A percentile compares a stretch with the other conserved stretches of the same genome.
phyloP scores from a whole-genome alignment of 2,888 invertebrate genomes.

The Heteromurus nitidus region DNA sequence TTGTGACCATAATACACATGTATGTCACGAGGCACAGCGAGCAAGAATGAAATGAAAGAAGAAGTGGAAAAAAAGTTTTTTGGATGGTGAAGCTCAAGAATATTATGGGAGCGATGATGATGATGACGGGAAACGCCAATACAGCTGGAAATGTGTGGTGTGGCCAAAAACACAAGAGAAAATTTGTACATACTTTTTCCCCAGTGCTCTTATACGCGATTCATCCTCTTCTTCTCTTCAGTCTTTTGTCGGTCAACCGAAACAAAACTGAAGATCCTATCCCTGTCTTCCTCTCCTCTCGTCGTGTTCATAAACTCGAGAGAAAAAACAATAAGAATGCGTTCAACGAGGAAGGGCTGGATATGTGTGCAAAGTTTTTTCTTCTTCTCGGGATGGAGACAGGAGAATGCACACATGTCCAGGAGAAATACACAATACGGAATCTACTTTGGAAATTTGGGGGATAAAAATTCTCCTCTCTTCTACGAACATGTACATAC shows the following conservation, averaged over 20 bases:
- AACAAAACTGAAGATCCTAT: constrained; percentile 37
- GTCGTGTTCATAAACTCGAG: constrained; percentile 28
- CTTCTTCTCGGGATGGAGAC: constrained; percentile 3
- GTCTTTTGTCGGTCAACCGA: constrained; percentile 37
- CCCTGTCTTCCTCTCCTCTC: no score
- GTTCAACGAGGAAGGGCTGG: not conserved
- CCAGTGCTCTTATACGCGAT: no score
- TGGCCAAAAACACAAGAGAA: not conserved
- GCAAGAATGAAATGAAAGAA: not conserved
- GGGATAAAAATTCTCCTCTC: not conserved
- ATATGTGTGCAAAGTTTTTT: not conserved
- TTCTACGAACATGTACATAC: no score
- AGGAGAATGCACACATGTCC: constrained; percentile 5
- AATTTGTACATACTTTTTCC: no score
- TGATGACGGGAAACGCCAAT: not conserved
- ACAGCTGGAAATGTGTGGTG: not conserved
- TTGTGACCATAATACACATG: constrained; percentile 29
- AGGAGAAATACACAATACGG: not conserved
- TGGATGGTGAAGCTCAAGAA: not conserved
- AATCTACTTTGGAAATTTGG: constrained; percentile 10
- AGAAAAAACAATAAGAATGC: not conserved
- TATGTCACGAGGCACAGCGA: constrained; percentile 40
- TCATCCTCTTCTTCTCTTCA: no score
- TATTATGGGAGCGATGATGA: constrained; percentile 1
- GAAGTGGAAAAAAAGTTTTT: constrained; percentile 5